Base-by-base conservation (phyloP, 2,113 vertebrate species). In the Cynoglossus semilaevis region DNA sequence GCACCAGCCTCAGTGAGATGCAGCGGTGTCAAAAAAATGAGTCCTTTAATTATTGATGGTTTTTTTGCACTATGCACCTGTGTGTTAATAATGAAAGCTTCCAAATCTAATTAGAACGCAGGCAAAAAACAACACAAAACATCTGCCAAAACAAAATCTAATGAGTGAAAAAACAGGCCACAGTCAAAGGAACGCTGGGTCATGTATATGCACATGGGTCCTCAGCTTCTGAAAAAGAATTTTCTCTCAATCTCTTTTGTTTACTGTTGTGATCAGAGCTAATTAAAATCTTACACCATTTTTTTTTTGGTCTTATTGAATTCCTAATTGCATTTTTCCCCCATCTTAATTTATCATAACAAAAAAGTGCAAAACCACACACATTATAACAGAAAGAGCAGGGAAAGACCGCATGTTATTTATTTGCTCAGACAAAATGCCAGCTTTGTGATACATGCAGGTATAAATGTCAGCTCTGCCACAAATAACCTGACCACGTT, bases 41-140 rank as follows among this genome's bases (percentile, higher is more conserved):
- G 82, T 80, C 76, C 74, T 51, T 78, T 68, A 79, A 80, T 84
- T 79, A 85, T 81, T 83, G 77, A 77, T 62, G 75, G 64, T 80
- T 81, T 57, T 63, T 72, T 77, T 84, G 64, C 60, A 63, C 76
- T 70, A 60, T 61, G 64, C 76, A 78, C 81, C 80, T 76, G 76
- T 70, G 65, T 71, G 58, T 64, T 73, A 66, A 80, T 77, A 59
- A 80, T 77, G 51, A 83, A 76, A 75, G 70, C 59, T 52, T 51
- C 62, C n/a, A 14, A 42, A 49, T 63, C 63, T 81, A 81, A 85
- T 76, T 73, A 83, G 81, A 62, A 55, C 48, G 54, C 56, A 38
- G 64, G 14, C 68, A 69, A 64, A 65, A 55, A 83, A 22, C 67
- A 67, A 67, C 9, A 0, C 42, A 60, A 58, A 79, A 67, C 70